These are phyloP conservation scores for Musca domestica DNA, from an alignment of 1,140 invertebrate species.

Conservation along the genomic window DNA sequence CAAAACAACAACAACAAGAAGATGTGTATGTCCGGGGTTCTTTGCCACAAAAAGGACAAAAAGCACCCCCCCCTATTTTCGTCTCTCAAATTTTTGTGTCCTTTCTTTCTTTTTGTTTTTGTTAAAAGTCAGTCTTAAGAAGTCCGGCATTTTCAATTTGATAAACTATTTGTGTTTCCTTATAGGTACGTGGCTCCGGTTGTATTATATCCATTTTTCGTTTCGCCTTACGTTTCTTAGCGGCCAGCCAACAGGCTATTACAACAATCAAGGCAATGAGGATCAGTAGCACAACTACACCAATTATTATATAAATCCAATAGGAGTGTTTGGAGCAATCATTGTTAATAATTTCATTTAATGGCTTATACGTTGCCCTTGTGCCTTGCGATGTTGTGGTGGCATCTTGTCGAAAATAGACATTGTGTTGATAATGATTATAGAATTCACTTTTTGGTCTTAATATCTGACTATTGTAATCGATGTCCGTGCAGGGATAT, in stretches of 20 bases:
- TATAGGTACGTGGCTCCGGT: slow-evolving; percentile 75
- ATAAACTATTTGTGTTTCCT: slow-evolving; percentile 80
- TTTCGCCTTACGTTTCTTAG: slow-evolving; percentile 52
- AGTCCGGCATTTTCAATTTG: slow-evolving; percentile 78
- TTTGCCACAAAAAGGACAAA: neutral
- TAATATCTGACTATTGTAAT: slow-evolving; percentile 36
- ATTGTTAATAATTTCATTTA: slow-evolving; percentile 28
- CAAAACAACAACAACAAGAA: neutral
- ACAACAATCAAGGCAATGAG: slow-evolving; percentile 50
- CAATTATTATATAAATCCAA: slow-evolving; percentile 39
- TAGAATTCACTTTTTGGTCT: slow-evolving; percentile 41
- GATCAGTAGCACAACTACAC: slow-evolving; percentile 49
- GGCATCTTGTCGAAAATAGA: slow-evolving; percentile 27
- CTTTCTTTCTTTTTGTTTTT: neutral
- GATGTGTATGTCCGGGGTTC: neutral
- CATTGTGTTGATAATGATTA: slow-evolving; percentile 37
- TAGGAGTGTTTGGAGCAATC: slow-evolving; percentile 31
- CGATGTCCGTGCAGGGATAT: slow-evolving; percentile 40
- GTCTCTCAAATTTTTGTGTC: neutral
- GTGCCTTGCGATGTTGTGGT: neutral
- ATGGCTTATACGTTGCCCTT: neutral
- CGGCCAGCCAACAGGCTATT: slow-evolving; percentile 40
- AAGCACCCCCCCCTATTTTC: neutral
- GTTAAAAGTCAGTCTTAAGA: slow-evolving; percentile 71
- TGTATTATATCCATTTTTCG: slow-evolving; percentile 66